Evolutionary conservation across 2,888 invertebrate genomes (phyloP).

Genomic region (Sceliomorpha sp.): DNA sequence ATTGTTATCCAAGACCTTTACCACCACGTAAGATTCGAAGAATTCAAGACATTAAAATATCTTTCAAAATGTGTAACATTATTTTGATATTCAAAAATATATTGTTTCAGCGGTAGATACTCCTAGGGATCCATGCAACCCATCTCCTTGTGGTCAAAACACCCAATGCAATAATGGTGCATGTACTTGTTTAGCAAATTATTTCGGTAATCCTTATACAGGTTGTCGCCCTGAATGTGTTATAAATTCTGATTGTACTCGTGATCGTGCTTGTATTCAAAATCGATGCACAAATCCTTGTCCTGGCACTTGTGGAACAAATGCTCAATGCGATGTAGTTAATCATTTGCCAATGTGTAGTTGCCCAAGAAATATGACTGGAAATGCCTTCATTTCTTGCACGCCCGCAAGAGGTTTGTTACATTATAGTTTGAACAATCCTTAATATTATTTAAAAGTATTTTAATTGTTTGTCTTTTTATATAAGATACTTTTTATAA

Average conservation of each 20-base stretch:
- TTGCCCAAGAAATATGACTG: slow-evolving; percentile 85
- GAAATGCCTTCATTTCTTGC: slow-evolving; percentile 86
- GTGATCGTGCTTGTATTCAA: slow-evolving; percentile 89
- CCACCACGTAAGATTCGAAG: slow-evolving; percentile 29
- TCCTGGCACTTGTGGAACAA: slow-evolving; percentile 85
- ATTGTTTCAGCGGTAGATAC: slow-evolving; percentile 13
- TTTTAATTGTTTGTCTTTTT: too few species aligned
- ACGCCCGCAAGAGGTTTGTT: slow-evolving; percentile 78
- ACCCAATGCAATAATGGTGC: slow-evolving; percentile 86
- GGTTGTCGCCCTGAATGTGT: slow-evolving; percentile 91
- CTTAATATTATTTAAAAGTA: too few species aligned
- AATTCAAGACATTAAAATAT: not conserved
- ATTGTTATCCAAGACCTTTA: slow-evolving; percentile 81
- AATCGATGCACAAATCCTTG: slow-evolving; percentile 87
- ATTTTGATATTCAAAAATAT: not conserved
- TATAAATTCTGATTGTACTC: slow-evolving; percentile 85
- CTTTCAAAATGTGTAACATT: not conserved
- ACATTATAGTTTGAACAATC: too few species aligned
- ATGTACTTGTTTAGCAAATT: slow-evolving; percentile 87
- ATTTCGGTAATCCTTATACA: slow-evolving; percentile 88
- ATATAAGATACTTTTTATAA: too few species aligned
- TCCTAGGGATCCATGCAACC: slow-evolving; percentile 27
- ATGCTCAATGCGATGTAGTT: slow-evolving; percentile 86
- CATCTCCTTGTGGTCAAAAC: slow-evolving; percentile 88
- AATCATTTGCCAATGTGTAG: slow-evolving; percentile 89